These are phyloP conservation scores for Hybos culiciformis DNA, from an alignment of 2,888 invertebrate species.

Conservation along the genomic window DNA sequence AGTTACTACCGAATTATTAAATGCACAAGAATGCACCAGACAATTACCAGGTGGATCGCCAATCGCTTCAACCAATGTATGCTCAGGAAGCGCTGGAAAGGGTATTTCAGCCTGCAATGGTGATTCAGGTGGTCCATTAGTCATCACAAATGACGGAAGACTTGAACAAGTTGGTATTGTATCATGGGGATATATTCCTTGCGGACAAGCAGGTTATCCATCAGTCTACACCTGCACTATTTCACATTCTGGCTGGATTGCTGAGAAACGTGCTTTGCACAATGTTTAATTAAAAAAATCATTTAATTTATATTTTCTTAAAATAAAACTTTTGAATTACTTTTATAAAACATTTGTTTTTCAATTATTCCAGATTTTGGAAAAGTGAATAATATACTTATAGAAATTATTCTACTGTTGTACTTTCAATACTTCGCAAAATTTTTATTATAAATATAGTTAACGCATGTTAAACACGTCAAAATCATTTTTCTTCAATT, in stretches of 20 bases:
- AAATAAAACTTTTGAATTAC: too few species aligned
- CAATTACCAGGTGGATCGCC: constrained; percentile 17
- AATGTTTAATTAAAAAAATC: too few species aligned
- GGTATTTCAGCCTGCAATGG: constrained; percentile 36
- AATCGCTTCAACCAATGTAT: constrained; percentile 20
- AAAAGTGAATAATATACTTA: too few species aligned
- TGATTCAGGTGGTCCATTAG: constrained; percentile 32
- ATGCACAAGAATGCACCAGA: constrained; percentile 15
- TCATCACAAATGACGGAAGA: constrained; percentile 13
- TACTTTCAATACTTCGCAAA: too few species aligned
- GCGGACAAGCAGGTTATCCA: constrained; percentile 29
- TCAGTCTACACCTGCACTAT: constrained; percentile 34
- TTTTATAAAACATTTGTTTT: too few species aligned
- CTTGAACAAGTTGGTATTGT: constrained; percentile 34
- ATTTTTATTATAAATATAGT: too few species aligned
- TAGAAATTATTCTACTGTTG: too few species aligned
- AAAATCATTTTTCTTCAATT: too few species aligned
- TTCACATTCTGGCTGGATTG: constrained; percentile 26
- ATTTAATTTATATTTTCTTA: too few species aligned
- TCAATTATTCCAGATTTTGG: too few species aligned
- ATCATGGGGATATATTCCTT: constrained; percentile 39
- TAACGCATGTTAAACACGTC: too few species aligned
- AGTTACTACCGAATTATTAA: constrained; percentile 20
- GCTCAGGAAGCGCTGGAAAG: constrained; percentile 31
- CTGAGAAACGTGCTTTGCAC: constrained; percentile 4